Percentiles rank a stretch among this genome's conserved stretches.
phyloP scores from a whole-genome alignment of 2,888 invertebrate genomes.

The Opisthograptis luteolata region DNA sequence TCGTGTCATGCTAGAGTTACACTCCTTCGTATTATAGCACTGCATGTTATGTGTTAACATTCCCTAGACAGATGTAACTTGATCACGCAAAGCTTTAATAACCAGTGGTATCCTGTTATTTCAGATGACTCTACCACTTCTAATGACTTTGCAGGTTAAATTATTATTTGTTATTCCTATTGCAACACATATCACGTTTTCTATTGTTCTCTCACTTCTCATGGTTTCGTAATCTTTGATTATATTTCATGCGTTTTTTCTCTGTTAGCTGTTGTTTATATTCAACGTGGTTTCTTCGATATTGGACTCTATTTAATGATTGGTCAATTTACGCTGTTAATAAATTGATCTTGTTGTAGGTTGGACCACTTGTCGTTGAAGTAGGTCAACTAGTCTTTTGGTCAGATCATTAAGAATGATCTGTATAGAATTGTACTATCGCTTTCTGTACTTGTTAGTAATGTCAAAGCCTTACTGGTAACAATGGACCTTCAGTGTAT shows the following conservation, averaged over 20 bases:
- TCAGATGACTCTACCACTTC: slow-evolving; percentile 49
- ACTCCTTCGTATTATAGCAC: slow-evolving; percentile 41
- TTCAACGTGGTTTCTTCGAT: slow-evolving; percentile 15
- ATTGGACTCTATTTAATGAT: slow-evolving; percentile 17
- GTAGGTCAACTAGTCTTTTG: slow-evolving; percentile 42
- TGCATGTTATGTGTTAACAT: slow-evolving; percentile 43
- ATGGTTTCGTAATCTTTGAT: slow-evolving; percentile 44
- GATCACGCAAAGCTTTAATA: slow-evolving; percentile 61
- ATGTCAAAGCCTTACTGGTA: no score
- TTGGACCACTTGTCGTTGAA: slow-evolving; percentile 34
- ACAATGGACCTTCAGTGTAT: neutral
- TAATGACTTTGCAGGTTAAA: slow-evolving; percentile 37
- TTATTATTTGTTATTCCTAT: slow-evolving; percentile 58
- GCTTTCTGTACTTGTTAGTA: no score
- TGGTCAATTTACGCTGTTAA: slow-evolving; percentile 29
- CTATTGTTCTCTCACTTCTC: slow-evolving; percentile 58
- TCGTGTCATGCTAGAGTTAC: slow-evolving; percentile 48
- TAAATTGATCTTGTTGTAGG: slow-evolving; percentile 45
- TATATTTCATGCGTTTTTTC: slow-evolving; percentile 41
- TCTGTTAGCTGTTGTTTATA: slow-evolving; percentile 40
- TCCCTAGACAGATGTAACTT: slow-evolving; percentile 47
- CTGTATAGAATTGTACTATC: neutral
- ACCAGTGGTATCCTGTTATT: slow-evolving; percentile 62
- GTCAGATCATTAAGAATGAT: slow-evolving; percentile 30
- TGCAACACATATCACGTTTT: slow-evolving; percentile 56